Evolutionary conservation across 2,888 invertebrate species (phyloP), one percentile per base, ranked within the genome.

Genomic region (Netelia inedita): DNA sequence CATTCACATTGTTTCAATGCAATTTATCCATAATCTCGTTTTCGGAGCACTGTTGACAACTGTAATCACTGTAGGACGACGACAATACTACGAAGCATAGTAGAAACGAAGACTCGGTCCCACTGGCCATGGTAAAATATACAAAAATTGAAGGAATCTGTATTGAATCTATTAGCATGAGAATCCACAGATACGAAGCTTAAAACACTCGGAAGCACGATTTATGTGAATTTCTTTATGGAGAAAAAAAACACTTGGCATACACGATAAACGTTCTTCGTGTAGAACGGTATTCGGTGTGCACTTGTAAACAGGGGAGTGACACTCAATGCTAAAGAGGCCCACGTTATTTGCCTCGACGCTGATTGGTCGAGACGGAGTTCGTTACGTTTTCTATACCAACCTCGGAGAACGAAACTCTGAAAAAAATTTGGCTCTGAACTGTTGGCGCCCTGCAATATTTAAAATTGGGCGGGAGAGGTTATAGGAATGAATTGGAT

Each of bases 1-100:
- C 28, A 55, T 82, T 86, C 86, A 86, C 86, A 86, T 86, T 80
- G 79, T 86, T 86, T 76, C 79, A 66, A 65, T 76, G 72, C 35
- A 73, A 23, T 73, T 73, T 79, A 21, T 76, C 68, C 46, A 43
- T 57, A 35, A 69, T 66, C 63, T 63, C 41, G 57, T 79, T 71
- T 79, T 55, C 53, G 61, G 57, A 55, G 53, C 50, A 66, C 23
- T 68, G 72, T 80, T 79, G 76, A 85, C 63, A 74, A 50, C 50
- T 63, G 63, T 79, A 71, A 76, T 80, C 46, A 68, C 69, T 75
- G 9, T 43, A n/a, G 21, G 61, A 61, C 19, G 55, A 71, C 55
- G 50, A 66, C 61, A 71, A 65, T 57, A 79, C 19, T 55, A 75
- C 74, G 65, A 65, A 55, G 65, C 75, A 79, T 57, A 57, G 68